These are phyloP conservation scores for Lordiphosa collinella DNA, from an alignment of 1,140 invertebrate species.

Conservation along the genomic window DNA sequence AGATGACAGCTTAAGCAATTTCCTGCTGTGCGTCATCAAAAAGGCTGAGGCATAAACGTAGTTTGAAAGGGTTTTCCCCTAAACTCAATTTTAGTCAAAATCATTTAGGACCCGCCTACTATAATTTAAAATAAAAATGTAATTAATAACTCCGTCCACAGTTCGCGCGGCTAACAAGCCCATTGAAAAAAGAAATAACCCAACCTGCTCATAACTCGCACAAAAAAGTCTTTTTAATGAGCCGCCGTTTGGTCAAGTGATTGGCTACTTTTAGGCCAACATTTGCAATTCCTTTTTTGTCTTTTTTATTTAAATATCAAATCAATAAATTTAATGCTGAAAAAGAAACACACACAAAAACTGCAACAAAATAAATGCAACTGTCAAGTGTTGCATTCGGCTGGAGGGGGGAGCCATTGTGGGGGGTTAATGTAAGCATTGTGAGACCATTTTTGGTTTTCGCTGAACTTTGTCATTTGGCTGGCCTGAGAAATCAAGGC, in stretches of 20 bases:
- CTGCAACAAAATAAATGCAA: conserved; percentile 38
- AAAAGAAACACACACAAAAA: too few relatives aligned
- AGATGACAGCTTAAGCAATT: neutral
- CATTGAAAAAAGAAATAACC: conserved; percentile 11
- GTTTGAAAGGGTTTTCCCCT: too few relatives aligned
- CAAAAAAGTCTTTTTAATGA: conserved; percentile 57
- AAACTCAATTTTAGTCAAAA: too few relatives aligned
- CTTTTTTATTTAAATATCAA: conserved; percentile 62
- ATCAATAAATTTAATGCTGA: conserved; percentile 44
- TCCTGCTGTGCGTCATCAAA: neutral
- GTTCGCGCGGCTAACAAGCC: conserved; percentile 17
- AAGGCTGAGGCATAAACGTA: neutral
- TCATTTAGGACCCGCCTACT: too few relatives aligned
- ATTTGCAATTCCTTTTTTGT: conserved; percentile 51
- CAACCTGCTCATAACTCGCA: conserved; percentile 45
- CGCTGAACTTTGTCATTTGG: conserved; percentile 36
- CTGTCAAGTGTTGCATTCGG: conserved; percentile 62
- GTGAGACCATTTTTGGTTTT: conserved; percentile 50
- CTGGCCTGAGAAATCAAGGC: conserved; percentile 29
- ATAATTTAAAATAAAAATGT: too few relatives aligned
- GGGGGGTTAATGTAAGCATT: conserved; percentile 64
- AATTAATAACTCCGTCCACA: neutral
- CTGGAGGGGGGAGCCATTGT: conserved; percentile 34
- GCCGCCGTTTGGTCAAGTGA: conserved; percentile 29
- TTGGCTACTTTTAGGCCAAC: conserved; percentile 17